Percentiles rank a stretch among this genome's conserved stretches.
These are phyloP conservation scores for Drosophila ananassae DNA, from an alignment of 1,140 invertebrate genomes.

Conservation along the genomic window DNA sequence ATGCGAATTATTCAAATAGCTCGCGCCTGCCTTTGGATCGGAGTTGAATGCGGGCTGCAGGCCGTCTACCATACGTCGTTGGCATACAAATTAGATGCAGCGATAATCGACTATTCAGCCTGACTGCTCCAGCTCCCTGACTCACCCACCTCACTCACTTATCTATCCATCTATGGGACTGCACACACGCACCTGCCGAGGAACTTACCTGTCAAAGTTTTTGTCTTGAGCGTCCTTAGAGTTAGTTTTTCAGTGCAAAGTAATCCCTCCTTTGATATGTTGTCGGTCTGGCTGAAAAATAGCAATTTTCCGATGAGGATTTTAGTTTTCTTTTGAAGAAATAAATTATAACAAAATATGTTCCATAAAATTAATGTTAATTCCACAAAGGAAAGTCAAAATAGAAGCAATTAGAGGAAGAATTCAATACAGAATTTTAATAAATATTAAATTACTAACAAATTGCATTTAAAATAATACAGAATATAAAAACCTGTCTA, in stretches of 20 bases:
- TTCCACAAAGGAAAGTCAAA: neutral
- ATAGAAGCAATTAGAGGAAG: no score
- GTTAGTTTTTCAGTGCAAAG: slow-evolving; percentile 29
- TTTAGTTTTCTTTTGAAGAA: slow-evolving; percentile 8
- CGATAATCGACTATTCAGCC: slow-evolving; percentile 62
- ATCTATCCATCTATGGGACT: neutral
- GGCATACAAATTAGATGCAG: slow-evolving; percentile 58
- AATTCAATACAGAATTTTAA: no score
- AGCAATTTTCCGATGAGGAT: slow-evolving; percentile 5
- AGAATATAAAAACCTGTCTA: slow-evolving; percentile 9
- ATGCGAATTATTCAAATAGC: slow-evolving; percentile 72
- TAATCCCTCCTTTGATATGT: slow-evolving; percentile 47
- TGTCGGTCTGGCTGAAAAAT: slow-evolving; percentile 19
- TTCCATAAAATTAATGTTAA: slow-evolving; percentile 20
- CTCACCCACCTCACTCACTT: slow-evolving; percentile 1
- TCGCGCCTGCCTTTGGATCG: slow-evolving; percentile 44
- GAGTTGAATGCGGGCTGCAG: slow-evolving; percentile 31
- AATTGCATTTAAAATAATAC: neutral
- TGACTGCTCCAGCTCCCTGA: slow-evolving; percentile 35
- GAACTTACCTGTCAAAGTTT: slow-evolving; percentile 48
- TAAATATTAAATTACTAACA: no score
- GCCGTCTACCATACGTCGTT: slow-evolving; percentile 17
- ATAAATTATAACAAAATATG: neutral
- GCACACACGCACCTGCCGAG: neutral
- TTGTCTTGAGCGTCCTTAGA: slow-evolving; percentile 24